Base-by-base conservation (phyloP, 2,888 invertebrate genomes). In the Prenolepis imparis region DNA sequence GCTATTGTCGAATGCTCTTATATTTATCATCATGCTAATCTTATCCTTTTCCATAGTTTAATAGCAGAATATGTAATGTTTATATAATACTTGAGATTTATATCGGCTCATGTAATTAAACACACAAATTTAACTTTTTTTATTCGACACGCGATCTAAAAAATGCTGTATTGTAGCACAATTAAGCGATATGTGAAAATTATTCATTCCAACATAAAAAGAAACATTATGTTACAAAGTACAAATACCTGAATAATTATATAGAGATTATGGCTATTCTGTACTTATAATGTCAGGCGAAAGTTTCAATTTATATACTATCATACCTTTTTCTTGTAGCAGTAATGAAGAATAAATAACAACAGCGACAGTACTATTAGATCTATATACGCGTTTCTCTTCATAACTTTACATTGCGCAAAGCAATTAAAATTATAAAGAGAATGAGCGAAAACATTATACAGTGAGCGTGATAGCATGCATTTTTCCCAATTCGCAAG, bases 241-340 rank as follows among this genome's bases (percentile, higher is more conserved):
- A 21, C 48, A 41, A 44, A 28, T 6, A 4, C n/a, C 28, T 32
- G 21, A 77, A 68, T 8, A 28, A 57, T 52, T n/a, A 8, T 41
- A 18, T 41, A 8, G n/a, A 2, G 21, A 72, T 78, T 32, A 21
- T 41, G 41, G 73, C 41, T 72, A 52, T 68, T 32, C 32, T 57
- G 78, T 78, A 78, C 72, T 78, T 77, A 72, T 6, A 67, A 44
- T 72, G 41, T 21, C 74, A 57, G 28, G n/a, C 41, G 21, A 21
- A 70, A 44, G 8, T 41, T 55, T 9, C 57, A n/a, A 70, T 72
- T 78, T 78, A 78, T 32, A 59, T 39, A 39, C 48, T n/a, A 52
- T n/a, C 8, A 24, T 63, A 32, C 41, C 36, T 12, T 68, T 32
- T 78, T 41, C 32, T 21, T 9, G 57, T 78, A 67, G 41, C 12